Evolutionary conservation across 2,888 invertebrate species (phyloP).

Genomic region (Idaea straminata): DNA sequence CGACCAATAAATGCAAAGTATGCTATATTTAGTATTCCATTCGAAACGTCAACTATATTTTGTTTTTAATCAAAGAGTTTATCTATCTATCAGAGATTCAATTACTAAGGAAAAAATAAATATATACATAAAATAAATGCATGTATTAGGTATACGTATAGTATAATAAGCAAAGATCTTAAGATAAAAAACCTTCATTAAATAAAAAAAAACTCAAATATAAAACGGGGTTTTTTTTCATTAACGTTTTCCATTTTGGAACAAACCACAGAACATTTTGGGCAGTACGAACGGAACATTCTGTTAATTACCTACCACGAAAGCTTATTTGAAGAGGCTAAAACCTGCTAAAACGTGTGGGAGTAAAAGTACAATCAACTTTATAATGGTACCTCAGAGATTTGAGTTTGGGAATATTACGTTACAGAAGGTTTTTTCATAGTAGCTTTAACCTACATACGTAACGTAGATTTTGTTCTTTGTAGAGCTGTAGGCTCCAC

Average conservation of each 20-base stretch:
- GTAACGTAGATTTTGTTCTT: neutral
- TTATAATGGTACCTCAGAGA: neutral
- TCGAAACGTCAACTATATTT: no score
- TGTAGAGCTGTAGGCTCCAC: no score
- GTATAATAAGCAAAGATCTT: no score
- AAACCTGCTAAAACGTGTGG: neutral
- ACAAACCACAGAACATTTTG: neutral
- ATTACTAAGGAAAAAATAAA: no score
- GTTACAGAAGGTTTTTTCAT: neutral
- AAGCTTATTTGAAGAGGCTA: neutral
- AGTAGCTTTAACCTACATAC: neutral
- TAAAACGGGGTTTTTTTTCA: neutral
- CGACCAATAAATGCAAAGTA: no score
- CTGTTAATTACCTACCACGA: neutral
- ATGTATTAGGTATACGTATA: no score
- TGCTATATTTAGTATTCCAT: no score
- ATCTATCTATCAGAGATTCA: no score
- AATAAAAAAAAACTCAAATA: neutral
- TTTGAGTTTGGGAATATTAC: slow-evolving; percentile 1
- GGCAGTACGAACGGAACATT: neutral
- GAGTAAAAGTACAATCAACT: slow-evolving; percentile 1
- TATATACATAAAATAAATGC: no score
- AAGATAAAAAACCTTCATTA: neutral
- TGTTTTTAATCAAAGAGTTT: no score
- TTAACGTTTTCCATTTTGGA: neutral